Conservation (phyloP, 1,140 invertebrate genomes). For the Meloidogyne chitwoodi region DNA sequence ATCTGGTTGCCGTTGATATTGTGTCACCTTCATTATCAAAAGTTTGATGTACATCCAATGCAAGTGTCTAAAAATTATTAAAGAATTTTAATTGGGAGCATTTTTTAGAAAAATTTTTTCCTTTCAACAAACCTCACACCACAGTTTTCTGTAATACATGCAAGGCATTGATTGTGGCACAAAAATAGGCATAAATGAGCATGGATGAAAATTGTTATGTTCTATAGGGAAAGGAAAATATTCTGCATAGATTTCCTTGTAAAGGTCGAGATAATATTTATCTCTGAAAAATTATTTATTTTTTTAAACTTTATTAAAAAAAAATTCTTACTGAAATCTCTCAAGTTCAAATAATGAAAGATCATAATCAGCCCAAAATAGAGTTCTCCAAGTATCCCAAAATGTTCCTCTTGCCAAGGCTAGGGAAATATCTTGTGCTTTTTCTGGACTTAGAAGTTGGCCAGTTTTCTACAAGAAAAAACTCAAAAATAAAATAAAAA, state of each 20-base stretch:
- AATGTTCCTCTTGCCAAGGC: conserved; percentile 42
- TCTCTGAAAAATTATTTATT: conserved; percentile 38
- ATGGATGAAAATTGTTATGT: conserved; percentile 54
- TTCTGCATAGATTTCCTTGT: conserved; percentile 53
- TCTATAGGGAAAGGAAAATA: conserved; percentile 54
- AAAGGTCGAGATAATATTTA: conserved; percentile 59
- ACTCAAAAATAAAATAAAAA: not conserved
- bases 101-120: no score
- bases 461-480: conserved; percentile 37
- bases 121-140: conserved; percentile 32
- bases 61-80: conserved; percentile 49
- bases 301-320: conserved; percentile 9
- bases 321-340: conserved; percentile 46
- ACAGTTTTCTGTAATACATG: conserved; percentile 54
- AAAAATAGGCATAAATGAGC: conserved; percentile 59
- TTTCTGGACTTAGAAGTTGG: conserved; percentile 17
- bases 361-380: conserved; percentile 59
- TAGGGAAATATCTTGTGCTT: not conserved
- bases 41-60: conserved; percentile 55
- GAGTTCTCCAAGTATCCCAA: conserved; percentile 55
- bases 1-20: conserved; percentile 44
- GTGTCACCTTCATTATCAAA: conserved; percentile 48
- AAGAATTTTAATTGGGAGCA: not conserved
- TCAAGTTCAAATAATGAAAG: conserved; percentile 57
- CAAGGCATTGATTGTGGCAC: conserved; percentile 43